These are phyloP conservation scores for Holotrichia oblita DNA, from an alignment of 1,140 invertebrate species.

Conservation along the genomic window DNA sequence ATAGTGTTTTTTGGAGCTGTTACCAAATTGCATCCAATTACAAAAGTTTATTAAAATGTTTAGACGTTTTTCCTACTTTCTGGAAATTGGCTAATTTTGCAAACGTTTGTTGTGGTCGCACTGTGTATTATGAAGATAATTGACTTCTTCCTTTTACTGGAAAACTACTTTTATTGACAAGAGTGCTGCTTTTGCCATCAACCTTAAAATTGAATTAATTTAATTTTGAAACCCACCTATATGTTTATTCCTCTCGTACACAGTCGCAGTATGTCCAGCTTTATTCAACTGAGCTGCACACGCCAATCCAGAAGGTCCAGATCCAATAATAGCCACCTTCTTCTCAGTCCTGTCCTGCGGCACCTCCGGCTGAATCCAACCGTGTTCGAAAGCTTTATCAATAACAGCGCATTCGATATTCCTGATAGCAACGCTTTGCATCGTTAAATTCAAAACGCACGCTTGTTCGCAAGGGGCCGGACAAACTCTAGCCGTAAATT, in stretches of 20 bases:
- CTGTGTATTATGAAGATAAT: too few relatives aligned
- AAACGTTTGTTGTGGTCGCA: too few relatives aligned
- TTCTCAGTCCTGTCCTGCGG: conserved; percentile 82
- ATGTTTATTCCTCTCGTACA: conserved; percentile 97
- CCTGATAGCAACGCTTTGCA: conserved; percentile 92
- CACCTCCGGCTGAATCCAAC: conserved; percentile 87
- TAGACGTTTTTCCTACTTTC: too few relatives aligned
- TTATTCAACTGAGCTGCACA: conserved; percentile 97
- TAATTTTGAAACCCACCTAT: conserved; percentile 63
- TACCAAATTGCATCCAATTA: too few relatives aligned
- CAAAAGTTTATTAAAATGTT: too few relatives aligned
- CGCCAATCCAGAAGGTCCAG: conserved; percentile 94
- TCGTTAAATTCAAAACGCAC: conserved; percentile 76
- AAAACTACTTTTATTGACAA: too few relatives aligned
- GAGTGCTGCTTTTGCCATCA: too few relatives aligned
- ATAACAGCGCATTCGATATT: conserved; percentile 99
- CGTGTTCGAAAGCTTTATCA: conserved; percentile 96
- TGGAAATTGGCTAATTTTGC: too few relatives aligned
- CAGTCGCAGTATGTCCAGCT: conserved; percentile 80
- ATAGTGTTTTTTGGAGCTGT: too few relatives aligned
- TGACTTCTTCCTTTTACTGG: too few relatives aligned
- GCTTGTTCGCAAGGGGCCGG: conserved; percentile 98
- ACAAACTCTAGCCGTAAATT: conserved; percentile 98
- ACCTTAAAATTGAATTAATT: too few relatives aligned
- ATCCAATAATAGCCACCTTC: conserved; percentile 90